These are phyloP conservation scores for Ceryle rudis DNA, from an alignment of 2,797 vertebrate species.

Conservation along the genomic window DNA sequence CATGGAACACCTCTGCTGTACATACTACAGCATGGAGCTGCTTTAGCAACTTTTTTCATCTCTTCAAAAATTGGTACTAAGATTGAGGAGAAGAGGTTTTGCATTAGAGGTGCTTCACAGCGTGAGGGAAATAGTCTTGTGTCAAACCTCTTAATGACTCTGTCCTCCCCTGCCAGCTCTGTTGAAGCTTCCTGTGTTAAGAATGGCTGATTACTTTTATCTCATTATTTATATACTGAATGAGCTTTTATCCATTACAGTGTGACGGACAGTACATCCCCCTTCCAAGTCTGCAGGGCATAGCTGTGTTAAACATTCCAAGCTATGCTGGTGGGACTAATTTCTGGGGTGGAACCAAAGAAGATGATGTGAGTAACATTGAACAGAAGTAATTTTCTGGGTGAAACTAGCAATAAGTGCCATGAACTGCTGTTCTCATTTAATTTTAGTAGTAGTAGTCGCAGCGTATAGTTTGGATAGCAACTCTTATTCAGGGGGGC, in stretches of 20 bases:
- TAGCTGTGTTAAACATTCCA: constrained; percentile 96
- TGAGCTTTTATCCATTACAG: constrained; percentile 78
- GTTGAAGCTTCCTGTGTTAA: background rate
- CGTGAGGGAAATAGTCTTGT: background rate
- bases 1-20: background rate
- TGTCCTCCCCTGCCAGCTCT: background rate
- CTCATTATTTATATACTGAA: constrained; percentile 30
- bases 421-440: background rate
- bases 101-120: background rate
- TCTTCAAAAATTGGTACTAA: background rate
- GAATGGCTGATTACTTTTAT: background rate
- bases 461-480: background rate
- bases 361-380: constrained; percentile 91
- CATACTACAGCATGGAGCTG: background rate
- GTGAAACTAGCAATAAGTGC: background rate
- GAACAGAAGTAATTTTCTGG: background rate
- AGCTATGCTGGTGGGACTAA: constrained; percentile 98
- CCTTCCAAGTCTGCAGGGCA: constrained; percentile 96
- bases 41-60: background rate
- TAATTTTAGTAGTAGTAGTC: background rate
- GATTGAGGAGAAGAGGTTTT: background rate
- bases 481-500: background rate
- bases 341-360: constrained; percentile 99
- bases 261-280: constrained; percentile 98
- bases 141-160: background rate